Evolutionary conservation across 2,113 vertebrate species (phyloP).

Genomic region (Crotalus helleri): DNA sequence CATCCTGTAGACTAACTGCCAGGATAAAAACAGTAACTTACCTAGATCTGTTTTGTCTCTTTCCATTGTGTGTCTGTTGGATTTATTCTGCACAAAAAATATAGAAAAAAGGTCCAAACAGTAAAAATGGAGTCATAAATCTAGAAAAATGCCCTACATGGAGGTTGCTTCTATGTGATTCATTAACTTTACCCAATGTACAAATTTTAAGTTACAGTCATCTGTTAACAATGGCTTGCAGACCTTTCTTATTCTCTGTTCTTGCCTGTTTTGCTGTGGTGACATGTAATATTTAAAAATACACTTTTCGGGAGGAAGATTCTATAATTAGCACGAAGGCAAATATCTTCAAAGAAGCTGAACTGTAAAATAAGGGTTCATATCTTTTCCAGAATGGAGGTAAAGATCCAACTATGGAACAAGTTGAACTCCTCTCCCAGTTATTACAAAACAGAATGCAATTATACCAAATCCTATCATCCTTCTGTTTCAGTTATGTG

Average conservation of each 20-base stretch:
- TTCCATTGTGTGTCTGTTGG: constrained; percentile 46
- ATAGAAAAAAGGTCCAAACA: background rate
- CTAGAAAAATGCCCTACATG: background rate
- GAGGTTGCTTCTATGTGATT: background rate
- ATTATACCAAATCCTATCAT: background rate
- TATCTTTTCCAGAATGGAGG: background rate
- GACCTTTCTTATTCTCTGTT: background rate
- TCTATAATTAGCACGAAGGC: background rate
- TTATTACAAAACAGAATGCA: background rate
- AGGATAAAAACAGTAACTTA: constrained; percentile 33
- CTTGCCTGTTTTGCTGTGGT: background rate
- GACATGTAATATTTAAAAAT: background rate
- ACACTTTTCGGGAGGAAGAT: background rate
- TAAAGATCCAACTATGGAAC: background rate
- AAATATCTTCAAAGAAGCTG: background rate
- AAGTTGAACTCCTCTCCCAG: background rate
- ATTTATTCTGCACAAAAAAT: constrained; percentile 49
- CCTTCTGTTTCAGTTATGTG: background rate
- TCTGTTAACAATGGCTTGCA: background rate
- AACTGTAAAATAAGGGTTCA: background rate
- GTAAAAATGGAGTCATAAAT: background rate
- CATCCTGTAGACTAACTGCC: background rate
- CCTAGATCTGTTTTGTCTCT: constrained; percentile 57
- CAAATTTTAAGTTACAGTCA: background rate
- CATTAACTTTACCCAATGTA: background rate